These are phyloP conservation scores for Maniola hyperantus DNA, from an alignment of 2,888 invertebrate species.

Conservation along the genomic window DNA sequence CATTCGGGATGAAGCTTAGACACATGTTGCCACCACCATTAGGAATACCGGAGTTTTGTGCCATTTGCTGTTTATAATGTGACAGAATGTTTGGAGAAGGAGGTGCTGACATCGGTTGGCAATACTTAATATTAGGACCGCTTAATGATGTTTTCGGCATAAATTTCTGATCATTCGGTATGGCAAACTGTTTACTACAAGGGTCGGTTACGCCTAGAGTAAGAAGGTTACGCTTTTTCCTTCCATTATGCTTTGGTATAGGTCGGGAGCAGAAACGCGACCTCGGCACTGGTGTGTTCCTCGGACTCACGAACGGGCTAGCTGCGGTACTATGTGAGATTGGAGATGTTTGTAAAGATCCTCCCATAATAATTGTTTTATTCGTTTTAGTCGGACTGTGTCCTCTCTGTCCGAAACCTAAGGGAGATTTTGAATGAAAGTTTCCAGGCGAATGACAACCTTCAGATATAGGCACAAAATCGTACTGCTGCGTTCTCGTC, in stretches of 20 bases:
- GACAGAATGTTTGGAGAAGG: slow-evolving; percentile 84
- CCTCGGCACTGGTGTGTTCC: slow-evolving; percentile 88
- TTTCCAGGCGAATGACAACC: slow-evolving; percentile 86
- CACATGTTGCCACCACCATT: slow-evolving; percentile 74
- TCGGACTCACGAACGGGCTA: slow-evolving; percentile 92
- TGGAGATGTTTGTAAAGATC: slow-evolving; percentile 75
- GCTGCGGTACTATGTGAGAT: slow-evolving; percentile 85
- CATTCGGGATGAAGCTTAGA: slow-evolving; percentile 71
- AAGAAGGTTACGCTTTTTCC: slow-evolving; percentile 65
- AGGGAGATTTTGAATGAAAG: slow-evolving; percentile 71
- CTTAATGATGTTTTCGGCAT: slow-evolving; percentile 58
- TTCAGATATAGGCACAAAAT: slow-evolving; percentile 93
- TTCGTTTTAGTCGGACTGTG: slow-evolving; percentile 68
- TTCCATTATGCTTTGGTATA: slow-evolving; percentile 69
- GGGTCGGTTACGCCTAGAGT: slow-evolving; percentile 62
- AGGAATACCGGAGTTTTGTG: slow-evolving; percentile 67
- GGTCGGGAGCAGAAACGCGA: slow-evolving; percentile 83
- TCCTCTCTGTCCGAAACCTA: slow-evolving; percentile 65
- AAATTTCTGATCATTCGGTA: slow-evolving; percentile 75
- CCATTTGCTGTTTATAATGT: slow-evolving; percentile 77
- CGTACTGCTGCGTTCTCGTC: slow-evolving; percentile 89
- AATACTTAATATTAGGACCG: slow-evolving; percentile 63
- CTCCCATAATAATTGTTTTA: slow-evolving; percentile 65
- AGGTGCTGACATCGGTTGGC: slow-evolving; percentile 85
- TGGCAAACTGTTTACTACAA: slow-evolving; percentile 67